Evolutionary conservation across 2,113 vertebrate species (phyloP), one percentile per base, ranked within the genome.

Genomic region (Anthoscopus minutus): DNA sequence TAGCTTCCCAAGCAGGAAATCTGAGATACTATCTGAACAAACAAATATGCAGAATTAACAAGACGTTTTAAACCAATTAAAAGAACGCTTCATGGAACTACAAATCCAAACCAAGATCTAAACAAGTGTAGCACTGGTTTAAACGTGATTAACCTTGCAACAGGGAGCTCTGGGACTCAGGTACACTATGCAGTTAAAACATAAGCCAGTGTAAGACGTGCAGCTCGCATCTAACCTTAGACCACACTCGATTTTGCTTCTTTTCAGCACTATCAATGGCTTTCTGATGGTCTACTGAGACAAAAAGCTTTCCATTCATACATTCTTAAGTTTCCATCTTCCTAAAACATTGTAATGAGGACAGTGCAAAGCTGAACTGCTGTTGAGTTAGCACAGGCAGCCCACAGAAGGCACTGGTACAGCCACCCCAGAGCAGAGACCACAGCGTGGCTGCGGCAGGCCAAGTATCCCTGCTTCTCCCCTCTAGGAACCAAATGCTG

Each of bases 1-100:
- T 67, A 91, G 83, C 47, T 86, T 91, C 72, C 50, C 85, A 89
- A 93, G 88, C 92, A 96, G 92, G 88, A 94, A 95, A 93, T 73
- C 89, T 89, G 79, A 93, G 62, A 80, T 72, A 65, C 85, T 81
- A 83, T 82, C 93, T 93, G 88, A 94, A 93, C 67, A 95, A 94
- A 94, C 86, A 92, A 91, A 93, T 19, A 61, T 14, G 72, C 60
- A 93, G 76, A 95, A 94, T 86, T 94, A 92, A 76, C 58, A 62
- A 79, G 62, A 92, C 1, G 15, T 67, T 96, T 94, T 89, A 86
- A 94, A 92, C 72, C 48, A 92, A 92, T 78, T 96, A 81, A 70
- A 90, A 81, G 30, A 89, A 85, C 60, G 47, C 67, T 74, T 88
- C 82, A 40, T 20, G 35, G 31, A 88, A 88, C 60, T 78, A 56